Conservation (phyloP, 2,888 invertebrate genomes). For the Pomacea canaliculata region DNA sequence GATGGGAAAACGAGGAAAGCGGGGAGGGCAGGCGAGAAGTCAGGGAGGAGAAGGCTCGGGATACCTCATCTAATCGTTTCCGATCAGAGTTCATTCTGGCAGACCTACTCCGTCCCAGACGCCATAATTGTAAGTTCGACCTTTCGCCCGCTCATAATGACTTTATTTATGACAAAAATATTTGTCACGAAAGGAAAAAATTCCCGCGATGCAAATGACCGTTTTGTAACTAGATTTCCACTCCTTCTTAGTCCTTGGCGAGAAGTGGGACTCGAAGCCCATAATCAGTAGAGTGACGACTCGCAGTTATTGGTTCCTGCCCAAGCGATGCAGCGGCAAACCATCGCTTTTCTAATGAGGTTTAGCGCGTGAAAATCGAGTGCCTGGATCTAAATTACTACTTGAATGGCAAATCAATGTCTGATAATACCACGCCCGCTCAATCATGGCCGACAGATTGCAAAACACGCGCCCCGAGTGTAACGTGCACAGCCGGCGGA, state of each 20-base stretch:
- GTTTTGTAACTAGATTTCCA: slow-evolving; percentile 27
- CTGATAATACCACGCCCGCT: slow-evolving; percentile 24
- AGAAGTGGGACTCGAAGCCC: slow-evolving; percentile 6
- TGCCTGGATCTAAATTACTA: slow-evolving; percentile 32
- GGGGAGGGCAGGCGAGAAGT: slow-evolving; percentile 2
- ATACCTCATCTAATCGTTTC: slow-evolving; percentile 29
- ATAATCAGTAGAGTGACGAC: slow-evolving; percentile 28
- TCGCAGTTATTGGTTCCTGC: slow-evolving; percentile 24
- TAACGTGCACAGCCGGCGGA: slow-evolving; percentile 2
- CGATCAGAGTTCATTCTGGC: slow-evolving; percentile 22
- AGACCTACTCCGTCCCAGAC: slow-evolving; percentile 10
- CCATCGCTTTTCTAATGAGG: slow-evolving; percentile 31
- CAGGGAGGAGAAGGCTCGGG: slow-evolving; percentile 11
- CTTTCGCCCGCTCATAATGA: slow-evolving; percentile 30
- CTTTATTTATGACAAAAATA: slow-evolving; percentile 43
- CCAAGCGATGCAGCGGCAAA: slow-evolving; percentile 20
- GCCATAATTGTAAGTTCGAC: slow-evolving; percentile 29
- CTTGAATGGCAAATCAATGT: slow-evolving; percentile 29
- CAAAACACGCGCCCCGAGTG: slow-evolving; percentile 21
- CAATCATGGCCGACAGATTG: slow-evolving; percentile 26
- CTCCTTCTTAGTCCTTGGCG: slow-evolving; percentile 2
- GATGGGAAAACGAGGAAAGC: slow-evolving; percentile 19
- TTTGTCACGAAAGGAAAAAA: slow-evolving; percentile 35
- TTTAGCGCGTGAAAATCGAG: slow-evolving; percentile 30
- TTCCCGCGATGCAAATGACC: slow-evolving; percentile 28